Evolutionary conservation across 2,113 vertebrate genomes (phyloP).

Genomic region (Nannospalax galili): DNA sequence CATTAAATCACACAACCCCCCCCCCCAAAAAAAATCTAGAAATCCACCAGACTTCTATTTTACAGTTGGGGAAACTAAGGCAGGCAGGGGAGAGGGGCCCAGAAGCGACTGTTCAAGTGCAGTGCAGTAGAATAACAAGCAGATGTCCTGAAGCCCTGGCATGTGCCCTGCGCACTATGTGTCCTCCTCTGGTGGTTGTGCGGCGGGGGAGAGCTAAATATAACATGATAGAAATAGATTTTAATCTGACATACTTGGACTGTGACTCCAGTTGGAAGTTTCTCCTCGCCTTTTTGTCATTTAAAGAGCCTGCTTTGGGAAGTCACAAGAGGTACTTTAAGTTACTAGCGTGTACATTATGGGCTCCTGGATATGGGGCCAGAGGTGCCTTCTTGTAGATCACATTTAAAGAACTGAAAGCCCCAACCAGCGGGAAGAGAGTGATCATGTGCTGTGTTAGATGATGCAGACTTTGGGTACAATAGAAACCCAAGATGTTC

Average conservation of each 20-base stretch:
- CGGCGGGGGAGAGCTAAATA: neutral
- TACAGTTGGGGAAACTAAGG: neutral
- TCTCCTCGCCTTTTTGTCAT: neutral
- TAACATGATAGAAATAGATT: neutral
- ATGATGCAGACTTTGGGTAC: neutral
- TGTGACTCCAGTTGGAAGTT: neutral
- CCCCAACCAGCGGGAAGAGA: neutral
- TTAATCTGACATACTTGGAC: neutral
- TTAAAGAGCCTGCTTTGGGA: conserved; percentile 5
- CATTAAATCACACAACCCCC: neutral
- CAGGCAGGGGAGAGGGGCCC: neutral
- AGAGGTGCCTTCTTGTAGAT: neutral
- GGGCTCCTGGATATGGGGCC: neutral
- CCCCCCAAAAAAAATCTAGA: neutral
- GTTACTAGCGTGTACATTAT: neutral
- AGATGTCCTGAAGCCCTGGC: neutral
- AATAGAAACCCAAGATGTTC: neutral
- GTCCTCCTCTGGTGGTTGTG: neutral
- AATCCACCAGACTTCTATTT: neutral
- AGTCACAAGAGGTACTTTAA: neutral
- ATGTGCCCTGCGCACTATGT: too few species aligned
- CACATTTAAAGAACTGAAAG: neutral
- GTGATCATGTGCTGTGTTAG: neutral
- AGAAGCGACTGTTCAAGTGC: neutral
- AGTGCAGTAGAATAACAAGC: too few species aligned